Evolutionary conservation across 2,888 invertebrate genomes (phyloP), one percentile per base, ranked within the genome.

Genomic region (Luperina nickerlii): DNA sequence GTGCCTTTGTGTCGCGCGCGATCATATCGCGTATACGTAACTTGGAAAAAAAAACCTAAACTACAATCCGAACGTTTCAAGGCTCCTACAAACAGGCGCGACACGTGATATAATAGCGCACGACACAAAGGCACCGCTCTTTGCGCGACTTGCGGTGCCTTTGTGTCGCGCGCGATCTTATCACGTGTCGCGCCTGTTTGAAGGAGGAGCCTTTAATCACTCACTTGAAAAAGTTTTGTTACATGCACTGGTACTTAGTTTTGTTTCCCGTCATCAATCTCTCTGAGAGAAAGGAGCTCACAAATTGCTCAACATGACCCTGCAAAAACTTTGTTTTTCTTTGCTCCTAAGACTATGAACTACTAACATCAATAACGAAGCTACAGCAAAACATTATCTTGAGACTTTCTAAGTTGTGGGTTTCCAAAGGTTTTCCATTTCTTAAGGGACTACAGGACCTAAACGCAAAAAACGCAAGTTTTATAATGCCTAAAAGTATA

Each of bases 301-400:
- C 54, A 62, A 81, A 71, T 84, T 77, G 27, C 84, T 60, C 38
- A 84, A 45, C 66, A 57, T 78, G 70, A 78, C 70, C 32, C 24
- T 8, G 71, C 84, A 27, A 15, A 67, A 81, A 62, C 27, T 32
- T 45, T 48, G 54, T 48, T 67, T 73, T 71, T 67, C 54, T 71
- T 66, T 8, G 38, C 8, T 69, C 11, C n/a, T 48, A n/a, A 60
- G 51, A 45, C n/a, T 81, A 4, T n/a, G 13, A 51, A 45, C 20
- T 54, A 60, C 42, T 60, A n/a, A 32, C 32, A 51, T 66, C 32
- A 45, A 27, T 45, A 51, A 48, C 38, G 24, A 75, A 63, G 1
- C 7, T 1, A 38, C 20, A 65, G 18, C 6, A 54, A 42, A 51
- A 65, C 45, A 32, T 66, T 69, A 51, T 42, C 48, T n/a, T 24